Evolutionary conservation across 1,140 invertebrate species (phyloP).

Genomic region (Pemphigus obesinymphae): DNA sequence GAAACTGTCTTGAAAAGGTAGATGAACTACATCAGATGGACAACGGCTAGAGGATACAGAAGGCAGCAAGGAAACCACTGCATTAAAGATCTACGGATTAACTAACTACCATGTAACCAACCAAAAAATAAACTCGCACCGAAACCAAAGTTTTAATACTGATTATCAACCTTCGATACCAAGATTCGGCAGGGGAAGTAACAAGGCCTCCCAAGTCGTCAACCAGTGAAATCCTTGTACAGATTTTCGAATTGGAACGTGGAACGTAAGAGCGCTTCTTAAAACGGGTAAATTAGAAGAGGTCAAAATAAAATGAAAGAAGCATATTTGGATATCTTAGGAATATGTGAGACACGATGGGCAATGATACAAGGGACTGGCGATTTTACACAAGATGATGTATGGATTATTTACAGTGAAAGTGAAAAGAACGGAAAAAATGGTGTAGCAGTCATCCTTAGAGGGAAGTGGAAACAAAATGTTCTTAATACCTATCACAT

Average conservation of each 20-base stretch:
- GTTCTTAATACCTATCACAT: background rate
- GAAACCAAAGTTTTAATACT: background rate
- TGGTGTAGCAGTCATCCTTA: conserved; percentile 45
- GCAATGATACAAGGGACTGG: conserved; percentile 13
- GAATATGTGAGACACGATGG: conserved; percentile 44
- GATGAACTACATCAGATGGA: background rate
- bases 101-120: background rate
- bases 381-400: background rate
- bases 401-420: conserved; percentile 14
- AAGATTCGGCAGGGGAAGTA: background rate
- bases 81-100: background rate
- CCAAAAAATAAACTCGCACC: background rate
- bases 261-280: background rate
- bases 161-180: conserved; percentile 1
- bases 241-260: background rate
- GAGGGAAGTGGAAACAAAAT: background rate
- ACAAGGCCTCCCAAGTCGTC: background rate
- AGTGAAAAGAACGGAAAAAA: conserved; percentile 21
- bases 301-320: conserved; percentile 14
- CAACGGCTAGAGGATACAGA: background rate
- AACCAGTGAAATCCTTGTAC: background rate
- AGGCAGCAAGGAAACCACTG: too few relatives aligned
- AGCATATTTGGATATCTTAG: conserved; percentile 43
- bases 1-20: too few relatives aligned
- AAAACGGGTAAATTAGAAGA: background rate